Conservation (phyloP, 2,113 vertebrate species). For the Piprites chloris region DNA sequence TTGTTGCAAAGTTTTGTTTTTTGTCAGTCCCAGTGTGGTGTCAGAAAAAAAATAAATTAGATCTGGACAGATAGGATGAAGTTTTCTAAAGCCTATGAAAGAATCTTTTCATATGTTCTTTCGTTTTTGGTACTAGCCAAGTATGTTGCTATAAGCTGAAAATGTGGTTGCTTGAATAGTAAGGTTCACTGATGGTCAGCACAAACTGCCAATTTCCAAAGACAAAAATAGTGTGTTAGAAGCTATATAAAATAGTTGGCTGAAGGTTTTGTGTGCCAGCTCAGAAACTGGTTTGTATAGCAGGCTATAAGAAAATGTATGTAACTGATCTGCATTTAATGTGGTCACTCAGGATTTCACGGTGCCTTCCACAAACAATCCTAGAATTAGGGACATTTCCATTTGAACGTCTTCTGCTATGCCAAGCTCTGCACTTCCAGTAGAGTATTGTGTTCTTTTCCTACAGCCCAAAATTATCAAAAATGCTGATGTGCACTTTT, state of each 20-base stretch:
- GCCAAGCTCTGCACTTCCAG: not conserved
- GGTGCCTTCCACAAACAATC: not conserved
- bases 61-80: not conserved
- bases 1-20: not conserved
- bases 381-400: not conserved
- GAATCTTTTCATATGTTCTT: not conserved
- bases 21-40: not conserved
- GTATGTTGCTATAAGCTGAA: not conserved
- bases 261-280: conserved; percentile 1
- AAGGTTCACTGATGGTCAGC: conserved; percentile 1
- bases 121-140: not conserved
- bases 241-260: conserved; percentile 30
- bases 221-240: conserved; percentile 31
- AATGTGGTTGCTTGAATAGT: conserved; percentile 38
- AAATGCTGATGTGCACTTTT: not conserved
- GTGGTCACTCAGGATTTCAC: not conserved
- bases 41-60: not conserved
- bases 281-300: conserved; percentile 35
- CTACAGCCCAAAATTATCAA: not conserved
- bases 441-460: not conserved
- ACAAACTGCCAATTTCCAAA: conserved; percentile 34
- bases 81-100: not conserved
- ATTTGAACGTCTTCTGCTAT: not conserved
- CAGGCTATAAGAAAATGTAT: conserved; percentile 19
- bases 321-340: not conserved